Evolutionary conservation across 2,113 vertebrate species (phyloP).

Genomic region (Macquaria ambigua): DNA sequence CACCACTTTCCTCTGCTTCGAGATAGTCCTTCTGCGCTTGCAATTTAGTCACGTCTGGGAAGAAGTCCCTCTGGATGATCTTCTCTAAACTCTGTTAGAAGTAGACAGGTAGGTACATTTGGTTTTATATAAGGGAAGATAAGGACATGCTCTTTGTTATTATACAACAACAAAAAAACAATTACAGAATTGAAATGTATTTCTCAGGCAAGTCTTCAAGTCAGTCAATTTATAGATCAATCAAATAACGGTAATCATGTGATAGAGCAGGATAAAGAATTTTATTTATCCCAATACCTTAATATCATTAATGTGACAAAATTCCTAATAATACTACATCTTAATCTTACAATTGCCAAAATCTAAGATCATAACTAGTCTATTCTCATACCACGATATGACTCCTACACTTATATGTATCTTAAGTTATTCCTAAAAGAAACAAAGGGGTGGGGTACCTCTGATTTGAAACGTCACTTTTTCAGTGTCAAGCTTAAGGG

Average conservation of each 20-base stretch:
- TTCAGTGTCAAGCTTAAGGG: not conserved
- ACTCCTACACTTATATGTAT: not conserved
- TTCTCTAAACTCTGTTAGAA: slow-evolving; percentile 89
- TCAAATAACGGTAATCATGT: too few relatives aligned
- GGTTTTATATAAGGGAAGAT: not conserved
- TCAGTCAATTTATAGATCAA: not conserved
- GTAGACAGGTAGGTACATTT: not conserved
- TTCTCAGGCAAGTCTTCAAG: not conserved
- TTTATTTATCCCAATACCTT: not conserved
- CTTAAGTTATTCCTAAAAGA: too few relatives aligned
- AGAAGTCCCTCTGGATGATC: slow-evolving; percentile 97
- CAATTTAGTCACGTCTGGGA: slow-evolving; percentile 95
- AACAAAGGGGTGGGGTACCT: not conserved
- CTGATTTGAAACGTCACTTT: not conserved
- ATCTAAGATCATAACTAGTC: too few relatives aligned
- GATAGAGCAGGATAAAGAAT: not conserved
- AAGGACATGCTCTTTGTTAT: not conserved
- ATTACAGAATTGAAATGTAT: too few relatives aligned
- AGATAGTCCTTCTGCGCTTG: slow-evolving; percentile 95
- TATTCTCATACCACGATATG: not conserved
- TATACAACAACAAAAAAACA: not conserved
- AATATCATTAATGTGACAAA: too few relatives aligned
- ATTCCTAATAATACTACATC: too few relatives aligned
- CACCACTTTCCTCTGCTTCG: slow-evolving; percentile 95
- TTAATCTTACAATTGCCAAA: not conserved